Conservation (phyloP, 2,113 vertebrate genomes). For the Callaeas wilsoni region DNA sequence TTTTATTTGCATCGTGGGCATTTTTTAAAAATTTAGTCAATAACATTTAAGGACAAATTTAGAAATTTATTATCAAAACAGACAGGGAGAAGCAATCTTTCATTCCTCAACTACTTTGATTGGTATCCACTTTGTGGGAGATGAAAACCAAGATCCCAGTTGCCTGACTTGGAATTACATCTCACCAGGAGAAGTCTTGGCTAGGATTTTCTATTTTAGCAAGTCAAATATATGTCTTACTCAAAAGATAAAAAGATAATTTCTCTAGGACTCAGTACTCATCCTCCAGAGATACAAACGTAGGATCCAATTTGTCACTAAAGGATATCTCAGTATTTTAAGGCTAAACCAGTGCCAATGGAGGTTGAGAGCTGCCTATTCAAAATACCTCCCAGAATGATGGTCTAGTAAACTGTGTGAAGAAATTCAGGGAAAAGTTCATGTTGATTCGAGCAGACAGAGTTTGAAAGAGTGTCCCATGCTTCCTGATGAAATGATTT, state of each 20-base stretch:
- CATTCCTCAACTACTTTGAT: not conserved
- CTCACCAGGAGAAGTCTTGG: not conserved
- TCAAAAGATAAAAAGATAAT: not conserved
- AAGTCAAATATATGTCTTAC: not conserved
- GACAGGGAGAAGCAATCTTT: not conserved
- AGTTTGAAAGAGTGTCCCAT: not conserved
- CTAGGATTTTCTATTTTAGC: not conserved
- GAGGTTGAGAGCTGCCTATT: not conserved
- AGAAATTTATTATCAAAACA: not conserved
- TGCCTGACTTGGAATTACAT: not conserved
- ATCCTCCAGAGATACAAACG: not conserved
- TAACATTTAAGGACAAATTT: not conserved
- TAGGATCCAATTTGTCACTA: not conserved
- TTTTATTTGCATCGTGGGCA: not conserved
- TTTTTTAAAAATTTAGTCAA: not conserved
- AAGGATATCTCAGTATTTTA: not conserved
- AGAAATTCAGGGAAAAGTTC: not conserved
- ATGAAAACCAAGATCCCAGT: not conserved
- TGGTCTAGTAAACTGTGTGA: not conserved
- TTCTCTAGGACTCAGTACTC: not conserved
- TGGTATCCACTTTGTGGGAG: not conserved
- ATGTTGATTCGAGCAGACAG: accelerated
- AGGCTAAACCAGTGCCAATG: not conserved
- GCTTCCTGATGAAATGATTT: not conserved
- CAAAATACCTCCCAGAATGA: not conserved